Conservation (phyloP, 2,797 vertebrate species). For the Macropus fuliginosus region DNA sequence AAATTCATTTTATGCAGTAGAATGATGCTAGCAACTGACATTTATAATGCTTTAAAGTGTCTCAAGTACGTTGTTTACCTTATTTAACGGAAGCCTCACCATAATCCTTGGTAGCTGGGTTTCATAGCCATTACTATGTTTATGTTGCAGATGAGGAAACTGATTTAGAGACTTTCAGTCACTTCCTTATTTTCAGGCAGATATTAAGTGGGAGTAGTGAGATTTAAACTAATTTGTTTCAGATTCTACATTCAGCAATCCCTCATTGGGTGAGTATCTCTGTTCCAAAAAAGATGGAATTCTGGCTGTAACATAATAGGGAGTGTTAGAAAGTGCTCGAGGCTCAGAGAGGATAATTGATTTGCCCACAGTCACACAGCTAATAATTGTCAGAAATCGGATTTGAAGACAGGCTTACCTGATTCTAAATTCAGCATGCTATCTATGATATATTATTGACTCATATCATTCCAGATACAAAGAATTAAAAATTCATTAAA, state of each 20-base stretch:
- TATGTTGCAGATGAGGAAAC: neutral
- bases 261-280: neutral
- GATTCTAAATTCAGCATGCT: neutral
- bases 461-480: no score
- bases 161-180: neutral
- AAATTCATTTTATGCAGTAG: conserved; percentile 57
- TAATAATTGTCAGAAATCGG: neutral
- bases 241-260: neutral
- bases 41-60: conserved; percentile 55
- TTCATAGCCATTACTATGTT: neutral
- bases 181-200: neutral
- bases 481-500: neutral
- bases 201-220: neutral
- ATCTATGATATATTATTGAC: neutral
- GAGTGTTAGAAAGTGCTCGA: neutral
- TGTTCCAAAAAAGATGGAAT: neutral
- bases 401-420: neutral
- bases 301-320: neutral
- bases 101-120: neutral
- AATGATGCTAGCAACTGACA: conserved; percentile 65
- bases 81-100: neutral
- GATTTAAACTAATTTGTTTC: neutral
- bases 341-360: neutral
- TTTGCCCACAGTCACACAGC: neutral
- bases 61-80: neutral